Conservation (phyloP, 1,140 invertebrate species). For the Macrotrachela quadricornifera region DNA sequence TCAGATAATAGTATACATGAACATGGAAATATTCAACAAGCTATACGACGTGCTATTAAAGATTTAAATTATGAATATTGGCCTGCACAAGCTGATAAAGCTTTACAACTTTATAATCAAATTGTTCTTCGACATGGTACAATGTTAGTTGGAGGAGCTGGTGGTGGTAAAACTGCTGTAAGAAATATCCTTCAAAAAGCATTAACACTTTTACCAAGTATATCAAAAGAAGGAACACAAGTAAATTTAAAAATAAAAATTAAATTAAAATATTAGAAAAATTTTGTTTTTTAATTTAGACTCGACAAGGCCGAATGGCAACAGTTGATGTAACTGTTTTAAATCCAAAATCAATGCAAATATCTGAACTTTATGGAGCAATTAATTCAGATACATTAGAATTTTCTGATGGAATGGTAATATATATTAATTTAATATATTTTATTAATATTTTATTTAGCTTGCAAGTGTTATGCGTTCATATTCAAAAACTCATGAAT, state of each 20-base stretch:
- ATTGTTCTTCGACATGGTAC: conserved; percentile 36
- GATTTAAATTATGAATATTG: conserved; percentile 3
- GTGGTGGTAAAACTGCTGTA: conserved; percentile 29
- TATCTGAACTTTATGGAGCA: conserved; percentile 62
- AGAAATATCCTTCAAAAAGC: conserved; percentile 26
- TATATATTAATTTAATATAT: background rate
- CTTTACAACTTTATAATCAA: conserved; percentile 7
- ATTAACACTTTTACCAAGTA: conserved; percentile 11
- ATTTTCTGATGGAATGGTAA: conserved; percentile 60
- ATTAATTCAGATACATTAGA: conserved; percentile 57
- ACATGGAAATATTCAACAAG: background rate
- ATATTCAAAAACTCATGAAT: conserved; percentile 50
- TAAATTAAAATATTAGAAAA: background rate
- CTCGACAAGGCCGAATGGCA: too few species aligned
- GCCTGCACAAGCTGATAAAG: background rate
- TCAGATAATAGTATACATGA: background rate
- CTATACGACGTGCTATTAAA: background rate
- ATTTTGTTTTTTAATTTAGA: too few species aligned
- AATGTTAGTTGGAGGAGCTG: conserved; percentile 39
- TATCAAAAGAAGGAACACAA: background rate
- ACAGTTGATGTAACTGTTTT: background rate
- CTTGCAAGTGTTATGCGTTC: conserved; percentile 56
- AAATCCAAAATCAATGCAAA: conserved; percentile 56
- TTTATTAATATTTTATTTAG: conserved; percentile 35
- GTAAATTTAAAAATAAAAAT: background rate